Evolutionary conservation across 2,888 invertebrate genomes (phyloP), one percentile per base, ranked within the genome.

Genomic region (Pyralis farinalis): DNA sequence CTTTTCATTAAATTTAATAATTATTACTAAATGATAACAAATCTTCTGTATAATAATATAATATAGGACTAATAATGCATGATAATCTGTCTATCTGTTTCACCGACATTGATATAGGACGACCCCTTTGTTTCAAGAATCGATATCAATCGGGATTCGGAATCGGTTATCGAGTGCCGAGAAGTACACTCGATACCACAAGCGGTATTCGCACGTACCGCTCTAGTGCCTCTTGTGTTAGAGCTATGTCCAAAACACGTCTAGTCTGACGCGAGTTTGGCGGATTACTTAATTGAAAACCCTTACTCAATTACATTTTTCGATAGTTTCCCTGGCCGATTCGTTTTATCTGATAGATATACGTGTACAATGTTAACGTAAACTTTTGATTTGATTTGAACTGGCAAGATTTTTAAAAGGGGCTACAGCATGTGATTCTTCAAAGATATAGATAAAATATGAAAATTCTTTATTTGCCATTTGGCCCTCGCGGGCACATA

Each of bases 91-190:
- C 20, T 34, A 27, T 40, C 34, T 29, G 27, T 40, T 40, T 12
- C 40, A 40, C 21, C 25, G 43, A 51, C 43, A 39, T 54, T 55
- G 53, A 58, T 59, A 53, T 66, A 67, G 61, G 53, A 59, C 50
- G 25, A 25, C 25, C 25, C 59, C 58, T 66, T 73, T 71, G 72
- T 73, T 69, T 66, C 49, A 53, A 56, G 59, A 62, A 71, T 78
- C 74, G 70, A 76, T 72, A 74, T 63, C 68, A 72, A 70, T 66
- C 68, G 58, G 61, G 72, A 66, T 64, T 77, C 61, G 63, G 71
- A 75, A 69, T 78, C 78, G 68, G 66, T 64, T 71, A 71, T 78
- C 63, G 69, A 77, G 74, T 71, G 66, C 63, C 49, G 47, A 51
- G 54, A 58, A 73, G 72, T 46, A 61, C 69, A 55, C 76, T 78